Evolutionary conservation across 2,888 invertebrate species (phyloP).

Genomic region (Tachina fera): DNA sequence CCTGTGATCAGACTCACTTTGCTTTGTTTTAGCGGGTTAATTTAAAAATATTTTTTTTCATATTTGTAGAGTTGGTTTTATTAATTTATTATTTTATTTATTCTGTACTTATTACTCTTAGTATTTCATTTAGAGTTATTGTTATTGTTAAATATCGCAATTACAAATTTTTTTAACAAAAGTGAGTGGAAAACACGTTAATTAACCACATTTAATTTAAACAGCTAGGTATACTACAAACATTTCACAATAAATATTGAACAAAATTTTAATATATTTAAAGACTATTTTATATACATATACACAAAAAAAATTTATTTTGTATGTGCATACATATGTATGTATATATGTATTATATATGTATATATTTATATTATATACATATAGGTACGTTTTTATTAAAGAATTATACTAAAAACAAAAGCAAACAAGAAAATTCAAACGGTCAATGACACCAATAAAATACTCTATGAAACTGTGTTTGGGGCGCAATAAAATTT

Average conservation of each 20-base stretch:
- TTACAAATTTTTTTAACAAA: conserved; percentile 27
- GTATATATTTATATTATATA: no score
- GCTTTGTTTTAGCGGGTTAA: no score
- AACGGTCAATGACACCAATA: neutral
- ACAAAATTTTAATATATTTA: neutral
- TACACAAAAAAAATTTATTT: no score
- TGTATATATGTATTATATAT: neutral
- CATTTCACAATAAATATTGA: conserved; percentile 31
- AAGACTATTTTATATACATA: neutral
- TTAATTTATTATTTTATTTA: conserved; percentile 16
- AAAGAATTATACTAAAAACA: conserved; percentile 2
- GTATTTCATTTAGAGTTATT: conserved; percentile 8
- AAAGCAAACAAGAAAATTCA: neutral
- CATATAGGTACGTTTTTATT: no score
- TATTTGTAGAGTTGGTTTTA: conserved; percentile 8
- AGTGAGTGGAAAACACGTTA: conserved; percentile 57
- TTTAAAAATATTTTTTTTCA: neutral
- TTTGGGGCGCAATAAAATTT: no score
- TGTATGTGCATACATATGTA: neutral
- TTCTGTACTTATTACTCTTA: conserved; percentile 24
- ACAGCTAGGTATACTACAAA: neutral
- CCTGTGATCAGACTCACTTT: no score
- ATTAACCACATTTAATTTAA: conserved; percentile 18
- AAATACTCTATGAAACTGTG: neutral
- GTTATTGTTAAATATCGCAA: conserved; percentile 16